Evolutionary conservation across 30 jellyfish, hydroid and myxozoan genomes (phyloP).

Genomic region (Aurelia sp.): DNA sequence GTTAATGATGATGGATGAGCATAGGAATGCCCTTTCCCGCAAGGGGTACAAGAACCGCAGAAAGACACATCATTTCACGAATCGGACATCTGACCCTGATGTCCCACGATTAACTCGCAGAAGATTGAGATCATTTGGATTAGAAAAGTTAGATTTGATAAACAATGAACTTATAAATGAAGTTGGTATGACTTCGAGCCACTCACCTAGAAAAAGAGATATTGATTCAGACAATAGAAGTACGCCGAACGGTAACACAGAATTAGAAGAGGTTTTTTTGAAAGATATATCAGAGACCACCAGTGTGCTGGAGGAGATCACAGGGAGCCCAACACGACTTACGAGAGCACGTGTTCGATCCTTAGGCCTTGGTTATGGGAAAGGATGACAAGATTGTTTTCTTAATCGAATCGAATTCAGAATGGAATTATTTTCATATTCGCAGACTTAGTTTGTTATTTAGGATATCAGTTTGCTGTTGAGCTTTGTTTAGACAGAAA

Average conservation of each 20-base stretch:
- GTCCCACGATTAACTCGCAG: conserved; percentile 33
- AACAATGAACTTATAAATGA: background rate
- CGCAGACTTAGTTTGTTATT: too few species aligned
- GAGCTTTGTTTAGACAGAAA: too few species aligned
- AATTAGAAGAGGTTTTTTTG: background rate
- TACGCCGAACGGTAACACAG: background rate
- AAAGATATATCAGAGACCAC: background rate
- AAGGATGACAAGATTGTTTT: too few species aligned
- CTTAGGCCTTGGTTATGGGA: conserved; percentile 1
- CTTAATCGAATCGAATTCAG: too few species aligned
- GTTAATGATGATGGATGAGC: conserved; percentile 43
- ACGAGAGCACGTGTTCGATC: conserved; percentile 69
- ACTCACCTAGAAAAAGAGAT: background rate
- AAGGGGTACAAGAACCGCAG: background rate
- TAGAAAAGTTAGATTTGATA: conserved; percentile 9
- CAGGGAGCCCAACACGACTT: conserved; percentile 50
- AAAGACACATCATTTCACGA: background rate
- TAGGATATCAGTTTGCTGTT: too few species aligned
- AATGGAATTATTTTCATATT: too few species aligned
- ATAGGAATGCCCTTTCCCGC: background rate
- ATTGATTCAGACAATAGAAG: background rate
- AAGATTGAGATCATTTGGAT: conserved; percentile 45
- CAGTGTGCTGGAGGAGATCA: conserved; percentile 4
- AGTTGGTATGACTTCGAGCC: background rate
- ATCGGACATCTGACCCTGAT: background rate